phyloP scores from a whole-genome alignment of 2,888 invertebrate genomes.

The Cheilosia variabilis region DNA sequence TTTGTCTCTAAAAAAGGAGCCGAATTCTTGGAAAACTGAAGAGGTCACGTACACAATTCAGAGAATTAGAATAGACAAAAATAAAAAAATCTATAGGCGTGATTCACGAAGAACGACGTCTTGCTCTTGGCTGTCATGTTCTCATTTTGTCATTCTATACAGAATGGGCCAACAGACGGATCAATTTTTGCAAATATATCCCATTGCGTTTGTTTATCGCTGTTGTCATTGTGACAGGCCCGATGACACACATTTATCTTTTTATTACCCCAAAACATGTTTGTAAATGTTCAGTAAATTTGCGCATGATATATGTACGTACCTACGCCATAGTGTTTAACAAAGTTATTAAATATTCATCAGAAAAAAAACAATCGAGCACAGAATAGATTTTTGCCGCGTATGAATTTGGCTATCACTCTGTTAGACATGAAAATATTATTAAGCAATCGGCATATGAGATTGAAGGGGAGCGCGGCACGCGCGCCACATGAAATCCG shows the following conservation, averaged over 20 bases:
- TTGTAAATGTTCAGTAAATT: slow-evolving; percentile 18
- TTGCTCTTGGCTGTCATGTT: slow-evolving; percentile 13
- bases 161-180: not conserved
- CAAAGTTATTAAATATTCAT: slow-evolving; percentile 41
- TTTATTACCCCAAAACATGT: slow-evolving; percentile 23
- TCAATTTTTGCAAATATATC: slow-evolving; percentile 6
- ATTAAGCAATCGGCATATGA: not conserved
- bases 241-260: slow-evolving; percentile 20
- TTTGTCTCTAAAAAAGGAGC: not conserved
- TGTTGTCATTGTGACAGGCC: slow-evolving; percentile 31
- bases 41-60: slow-evolving; percentile 22
- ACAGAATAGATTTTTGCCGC: not conserved
- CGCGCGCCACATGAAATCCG: slow-evolving; percentile 17
- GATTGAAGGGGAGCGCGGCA: not conserved
- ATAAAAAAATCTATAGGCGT: not conserved
- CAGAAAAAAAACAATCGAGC: not conserved
- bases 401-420: not conserved
- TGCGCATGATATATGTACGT: no score
- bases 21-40: not conserved
- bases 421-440: slow-evolving; percentile 1
- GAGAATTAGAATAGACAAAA: not conserved
- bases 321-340: slow-evolving; percentile 9
- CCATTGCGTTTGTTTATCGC: slow-evolving; percentile 8
- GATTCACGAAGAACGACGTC: slow-evolving; percentile 5
- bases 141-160: not conserved